Conservation (phyloP, 2,888 invertebrate species). For the Hydrotaea cyrtoneurina region DNA sequence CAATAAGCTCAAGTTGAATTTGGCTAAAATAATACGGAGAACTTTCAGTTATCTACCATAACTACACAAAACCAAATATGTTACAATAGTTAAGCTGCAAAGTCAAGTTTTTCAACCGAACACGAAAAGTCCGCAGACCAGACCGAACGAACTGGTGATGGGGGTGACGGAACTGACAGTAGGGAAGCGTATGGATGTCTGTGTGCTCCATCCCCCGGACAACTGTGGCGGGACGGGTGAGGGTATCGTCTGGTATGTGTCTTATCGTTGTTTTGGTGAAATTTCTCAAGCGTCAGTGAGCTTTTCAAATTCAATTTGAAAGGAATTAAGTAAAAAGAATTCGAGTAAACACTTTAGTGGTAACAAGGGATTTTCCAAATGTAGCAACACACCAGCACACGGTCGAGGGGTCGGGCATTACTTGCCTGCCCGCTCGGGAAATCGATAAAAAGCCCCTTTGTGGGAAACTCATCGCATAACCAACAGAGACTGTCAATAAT, state of each 20-base stretch:
- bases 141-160: not conserved
- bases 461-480: slow-evolving; percentile 19
- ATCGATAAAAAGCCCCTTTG: slow-evolving; percentile 23
- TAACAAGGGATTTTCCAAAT: slow-evolving; percentile 29
- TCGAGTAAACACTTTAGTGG: slow-evolving; percentile 37
- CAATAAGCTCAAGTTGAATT: slow-evolving; percentile 13
- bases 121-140: slow-evolving; percentile 10
- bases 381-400: not conserved
- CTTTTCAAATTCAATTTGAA: slow-evolving; percentile 63
- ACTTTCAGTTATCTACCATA: slow-evolving; percentile 21
- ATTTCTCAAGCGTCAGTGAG: slow-evolving; percentile 53
- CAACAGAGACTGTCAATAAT: slow-evolving; percentile 41
- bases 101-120: slow-evolving; percentile 27
- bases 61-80: slow-evolving; percentile 50
- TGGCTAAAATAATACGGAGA: not conserved
- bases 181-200: too few relatives aligned
- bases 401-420: not conserved
- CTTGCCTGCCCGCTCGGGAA: slow-evolving; percentile 13
- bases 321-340: slow-evolving; percentile 53
- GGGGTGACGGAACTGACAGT: not conserved
- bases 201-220: not conserved
- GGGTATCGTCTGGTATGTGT: not conserved
- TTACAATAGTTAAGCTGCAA: slow-evolving; percentile 56
- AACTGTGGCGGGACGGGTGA: not conserved
- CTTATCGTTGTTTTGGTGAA: slow-evolving; percentile 33